Conservation (phyloP, 1,140 invertebrate genomes). For the Aphis gossypii region DNA sequence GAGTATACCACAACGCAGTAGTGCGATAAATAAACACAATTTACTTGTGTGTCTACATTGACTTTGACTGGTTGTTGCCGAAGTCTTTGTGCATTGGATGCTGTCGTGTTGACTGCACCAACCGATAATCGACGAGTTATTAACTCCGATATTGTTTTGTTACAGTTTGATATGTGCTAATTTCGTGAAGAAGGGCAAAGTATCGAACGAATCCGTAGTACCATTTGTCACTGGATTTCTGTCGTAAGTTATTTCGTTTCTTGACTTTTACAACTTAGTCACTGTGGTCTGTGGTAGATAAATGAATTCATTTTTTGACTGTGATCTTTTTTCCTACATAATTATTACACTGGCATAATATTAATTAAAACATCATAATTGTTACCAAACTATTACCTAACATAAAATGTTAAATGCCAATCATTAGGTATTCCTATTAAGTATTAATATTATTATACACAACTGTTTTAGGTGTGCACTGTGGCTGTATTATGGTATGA, state of each 20-base stretch:
- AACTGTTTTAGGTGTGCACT: constrained; percentile 68
- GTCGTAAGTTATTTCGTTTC: constrained; percentile 70
- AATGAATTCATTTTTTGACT: neutral
- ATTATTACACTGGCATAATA: neutral
- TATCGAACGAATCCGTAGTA: constrained; percentile 74
- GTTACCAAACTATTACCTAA: neutral
- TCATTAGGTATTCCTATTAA: neutral
- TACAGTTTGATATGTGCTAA: constrained; percentile 74
- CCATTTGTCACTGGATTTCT: constrained; percentile 79
- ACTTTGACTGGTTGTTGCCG: too few relatives aligned
- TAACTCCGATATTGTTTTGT: neutral
- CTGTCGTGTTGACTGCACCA: neutral
- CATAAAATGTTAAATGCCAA: neutral
- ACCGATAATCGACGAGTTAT: neutral
- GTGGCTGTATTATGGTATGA: constrained; percentile 75
- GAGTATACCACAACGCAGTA: neutral
- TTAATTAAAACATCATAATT: neutral
- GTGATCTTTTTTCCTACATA: neutral
- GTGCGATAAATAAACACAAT: neutral
- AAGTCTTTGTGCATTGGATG: neutral
- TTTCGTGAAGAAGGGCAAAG: constrained; percentile 72
- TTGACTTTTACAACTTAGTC: neutral
- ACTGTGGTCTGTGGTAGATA: neutral
- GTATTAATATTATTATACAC: constrained; percentile 25
- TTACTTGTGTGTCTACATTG: neutral